Conservation (phyloP, 1,140 invertebrate species). For the Mylabris phalerata region DNA sequence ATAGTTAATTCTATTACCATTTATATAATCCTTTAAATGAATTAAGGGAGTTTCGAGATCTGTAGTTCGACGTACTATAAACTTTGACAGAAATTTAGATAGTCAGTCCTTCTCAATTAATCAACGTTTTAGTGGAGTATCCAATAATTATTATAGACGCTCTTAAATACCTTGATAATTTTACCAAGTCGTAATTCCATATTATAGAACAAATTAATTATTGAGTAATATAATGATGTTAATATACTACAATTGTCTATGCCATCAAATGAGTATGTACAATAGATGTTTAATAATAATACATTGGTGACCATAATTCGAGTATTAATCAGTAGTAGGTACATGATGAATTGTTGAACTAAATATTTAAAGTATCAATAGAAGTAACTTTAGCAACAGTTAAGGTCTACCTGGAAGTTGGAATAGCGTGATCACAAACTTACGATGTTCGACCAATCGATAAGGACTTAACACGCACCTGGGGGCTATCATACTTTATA, state of each 20-base stretch:
- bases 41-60: constrained; percentile 3
- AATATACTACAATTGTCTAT: no score
- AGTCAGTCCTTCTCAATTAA: no score
- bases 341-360: no score
- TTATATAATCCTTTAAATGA: constrained; percentile 17
- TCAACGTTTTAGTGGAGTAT: not conserved
- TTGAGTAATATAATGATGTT: no score
- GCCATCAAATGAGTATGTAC: no score
- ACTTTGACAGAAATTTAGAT: no score
- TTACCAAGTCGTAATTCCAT: not conserved
- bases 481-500: constrained; percentile 21
- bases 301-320: not conserved
- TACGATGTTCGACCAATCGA: constrained; percentile 14
- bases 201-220: not conserved
- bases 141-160: not conserved
- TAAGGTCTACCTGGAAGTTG: constrained; percentile 4
- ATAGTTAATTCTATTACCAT: constrained; percentile 17
- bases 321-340: no score
- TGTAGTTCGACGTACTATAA: no score
- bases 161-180: not conserved
- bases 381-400: not conserved
- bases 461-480: constrained; percentile 25
- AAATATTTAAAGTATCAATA: no score
- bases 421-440: constrained; percentile 4
- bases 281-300: no score